Conservation (phyloP, 2,113 vertebrate species). For the Hydrolagus affinis region DNA sequence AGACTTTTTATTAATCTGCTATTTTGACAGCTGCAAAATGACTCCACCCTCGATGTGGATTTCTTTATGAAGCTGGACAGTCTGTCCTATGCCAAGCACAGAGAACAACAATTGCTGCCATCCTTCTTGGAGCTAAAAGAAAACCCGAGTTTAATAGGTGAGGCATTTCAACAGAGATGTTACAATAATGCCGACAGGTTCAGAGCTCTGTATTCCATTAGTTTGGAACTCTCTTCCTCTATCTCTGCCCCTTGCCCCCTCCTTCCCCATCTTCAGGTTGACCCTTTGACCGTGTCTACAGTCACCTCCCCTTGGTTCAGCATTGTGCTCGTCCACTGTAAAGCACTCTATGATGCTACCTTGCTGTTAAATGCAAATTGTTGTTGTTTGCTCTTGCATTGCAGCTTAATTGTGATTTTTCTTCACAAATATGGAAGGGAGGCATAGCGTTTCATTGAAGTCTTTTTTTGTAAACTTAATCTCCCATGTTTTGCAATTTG, state of each 20-base stretch:
- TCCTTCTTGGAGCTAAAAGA: constrained; percentile 42
- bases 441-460: neutral
- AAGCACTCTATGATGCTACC: no score
- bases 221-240: no score
- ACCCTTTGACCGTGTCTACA: no score
- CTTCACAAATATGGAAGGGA: neutral
- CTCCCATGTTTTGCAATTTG: neutral
- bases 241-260: no score
- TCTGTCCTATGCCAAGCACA: constrained; percentile 40
- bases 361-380: no score
- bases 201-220: no score
- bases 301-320: no score
- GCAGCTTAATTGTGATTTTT: neutral
- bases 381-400: neutral
- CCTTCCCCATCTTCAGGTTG: no score
- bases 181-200: no score
- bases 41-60: constrained; percentile 52
- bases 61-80: constrained; percentile 65
- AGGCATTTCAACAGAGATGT: constrained; percentile 32
- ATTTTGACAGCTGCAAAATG: constrained; percentile 69
- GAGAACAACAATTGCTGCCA: constrained; percentile 47
- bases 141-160: constrained; percentile 58
- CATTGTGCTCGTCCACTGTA: no score
- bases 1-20: neutral
- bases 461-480: neutral